Percentiles rank a stretch among this genome's conserved stretches.
Evolutionary conservation across 23 tunicate genomes (phyloP).

Genomic region (Ciona savignyi): DNA sequence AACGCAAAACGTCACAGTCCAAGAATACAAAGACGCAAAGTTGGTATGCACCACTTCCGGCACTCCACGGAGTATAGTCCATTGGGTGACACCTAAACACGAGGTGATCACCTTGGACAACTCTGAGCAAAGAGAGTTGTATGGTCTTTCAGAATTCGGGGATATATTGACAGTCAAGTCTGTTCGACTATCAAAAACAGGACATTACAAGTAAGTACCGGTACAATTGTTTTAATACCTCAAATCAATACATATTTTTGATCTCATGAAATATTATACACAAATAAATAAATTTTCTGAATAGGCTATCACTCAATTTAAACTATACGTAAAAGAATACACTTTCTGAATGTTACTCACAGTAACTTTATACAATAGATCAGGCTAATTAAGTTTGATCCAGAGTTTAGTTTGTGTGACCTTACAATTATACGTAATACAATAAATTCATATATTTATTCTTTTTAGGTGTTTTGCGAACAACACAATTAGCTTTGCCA

Average conservation of each 20-base stretch:
- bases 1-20: conserved; percentile 17
- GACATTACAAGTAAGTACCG: conserved; percentile 41
- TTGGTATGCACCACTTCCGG: conserved; percentile 30
- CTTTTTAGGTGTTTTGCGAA: conserved; percentile 57
- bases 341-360: too few species aligned
- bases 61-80: conserved; percentile 27
- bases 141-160: conserved; percentile 36
- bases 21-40: conserved; percentile 30
- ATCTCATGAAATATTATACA: too few species aligned
- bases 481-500: conserved; percentile 19
- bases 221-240: neutral
- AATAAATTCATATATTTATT: too few species aligned
- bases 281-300: neutral
- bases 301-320: neutral
- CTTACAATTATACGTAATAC: neutral
- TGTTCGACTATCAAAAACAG: conserved; percentile 51
- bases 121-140: conserved; percentile 1
- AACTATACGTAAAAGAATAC: too few species aligned
- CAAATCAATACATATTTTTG: too few species aligned
- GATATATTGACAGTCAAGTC: conserved; percentile 40
- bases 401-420: neutral
- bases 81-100: conserved; percentile 52
- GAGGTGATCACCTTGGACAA: conserved; percentile 14
- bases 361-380: too few species aligned
- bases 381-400: too few species aligned